Percentiles rank a stretch among this genome's conserved stretches.
Evolutionary conservation across 2,113 vertebrate genomes (phyloP).

Genomic region (Ahaetulla prasina): DNA sequence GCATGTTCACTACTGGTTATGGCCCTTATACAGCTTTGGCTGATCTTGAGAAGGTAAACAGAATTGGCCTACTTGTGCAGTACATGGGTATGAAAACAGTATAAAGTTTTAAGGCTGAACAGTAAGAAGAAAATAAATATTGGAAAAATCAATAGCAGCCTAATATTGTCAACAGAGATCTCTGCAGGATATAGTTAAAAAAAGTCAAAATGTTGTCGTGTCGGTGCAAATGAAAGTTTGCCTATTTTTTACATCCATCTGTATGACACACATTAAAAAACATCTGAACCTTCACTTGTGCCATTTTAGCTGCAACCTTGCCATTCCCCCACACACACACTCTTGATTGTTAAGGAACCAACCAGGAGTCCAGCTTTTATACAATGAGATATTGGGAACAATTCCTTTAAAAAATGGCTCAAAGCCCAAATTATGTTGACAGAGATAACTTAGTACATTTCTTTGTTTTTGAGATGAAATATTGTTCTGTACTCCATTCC

Average conservation of each 20-base stretch:
- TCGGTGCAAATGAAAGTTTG: background rate
- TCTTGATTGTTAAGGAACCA: background rate
- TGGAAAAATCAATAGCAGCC: background rate
- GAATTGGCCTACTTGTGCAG: background rate
- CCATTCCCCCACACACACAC: accelerated
- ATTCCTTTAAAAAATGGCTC: background rate
- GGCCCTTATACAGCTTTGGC: background rate
- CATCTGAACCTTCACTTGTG: background rate
- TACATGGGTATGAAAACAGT: background rate
- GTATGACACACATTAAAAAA: background rate
- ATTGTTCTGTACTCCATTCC: background rate
- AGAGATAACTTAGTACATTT: background rate
- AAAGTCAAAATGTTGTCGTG: background rate
- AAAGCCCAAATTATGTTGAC: background rate
- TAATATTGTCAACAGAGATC: background rate
- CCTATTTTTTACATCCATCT: background rate
- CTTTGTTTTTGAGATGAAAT: background rate
- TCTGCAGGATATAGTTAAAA: background rate
- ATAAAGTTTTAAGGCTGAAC: background rate
- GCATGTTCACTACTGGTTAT: background rate
- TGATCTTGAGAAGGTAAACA: background rate
- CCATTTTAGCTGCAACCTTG: background rate
- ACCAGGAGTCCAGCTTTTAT: background rate
- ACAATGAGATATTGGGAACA: background rate
- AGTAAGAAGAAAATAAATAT: background rate